phyloP scores from a whole-genome alignment of 2,888 invertebrate genomes.

The Trissolcus brochymenae region DNA sequence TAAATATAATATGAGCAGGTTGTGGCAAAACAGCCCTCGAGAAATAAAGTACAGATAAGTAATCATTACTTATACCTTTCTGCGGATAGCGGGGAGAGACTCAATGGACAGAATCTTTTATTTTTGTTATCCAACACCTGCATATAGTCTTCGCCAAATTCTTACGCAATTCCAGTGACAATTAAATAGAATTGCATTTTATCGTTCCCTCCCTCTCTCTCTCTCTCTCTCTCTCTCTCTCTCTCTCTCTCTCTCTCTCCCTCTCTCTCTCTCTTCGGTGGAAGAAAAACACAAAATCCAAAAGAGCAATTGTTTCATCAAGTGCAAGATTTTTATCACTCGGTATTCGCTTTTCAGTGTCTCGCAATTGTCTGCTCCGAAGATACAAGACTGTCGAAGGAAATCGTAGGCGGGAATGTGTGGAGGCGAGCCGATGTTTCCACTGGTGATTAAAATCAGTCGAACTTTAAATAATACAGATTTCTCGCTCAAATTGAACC shows the following conservation, averaged over 20 bases:
- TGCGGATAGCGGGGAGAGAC: conserved; percentile 21
- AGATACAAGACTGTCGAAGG: conserved; percentile 41
- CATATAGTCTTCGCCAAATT: background rate
- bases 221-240: background rate
- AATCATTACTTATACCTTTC: conserved; percentile 38
- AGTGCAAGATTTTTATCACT: conserved; percentile 14
- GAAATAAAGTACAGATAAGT: conserved; percentile 29
- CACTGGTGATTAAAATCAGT: conserved; percentile 32
- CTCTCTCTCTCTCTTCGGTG: background rate
- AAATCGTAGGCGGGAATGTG: conserved; percentile 48
- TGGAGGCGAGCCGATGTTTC: conserved; percentile 44
- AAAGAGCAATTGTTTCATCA: conserved; percentile 15
- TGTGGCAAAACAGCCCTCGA: conserved; percentile 41
- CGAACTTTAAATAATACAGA: conserved; percentile 35
- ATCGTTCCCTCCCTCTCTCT: background rate
- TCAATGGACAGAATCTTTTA: conserved; percentile 35
- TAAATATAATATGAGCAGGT: conserved; percentile 45
- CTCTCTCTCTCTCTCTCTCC: background rate
- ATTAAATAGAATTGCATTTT: background rate
- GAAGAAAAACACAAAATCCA: no score
- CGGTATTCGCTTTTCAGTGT: conserved; percentile 26
- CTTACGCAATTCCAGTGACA: no score
- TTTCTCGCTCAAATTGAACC: conserved; percentile 1
- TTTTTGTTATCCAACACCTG: conserved; percentile 23
- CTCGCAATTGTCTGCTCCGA: conserved; percentile 40